These are phyloP conservation scores for Thamnaconus septentrionalis DNA, from an alignment of 2,113 vertebrate genomes.

Conservation along the genomic window DNA sequence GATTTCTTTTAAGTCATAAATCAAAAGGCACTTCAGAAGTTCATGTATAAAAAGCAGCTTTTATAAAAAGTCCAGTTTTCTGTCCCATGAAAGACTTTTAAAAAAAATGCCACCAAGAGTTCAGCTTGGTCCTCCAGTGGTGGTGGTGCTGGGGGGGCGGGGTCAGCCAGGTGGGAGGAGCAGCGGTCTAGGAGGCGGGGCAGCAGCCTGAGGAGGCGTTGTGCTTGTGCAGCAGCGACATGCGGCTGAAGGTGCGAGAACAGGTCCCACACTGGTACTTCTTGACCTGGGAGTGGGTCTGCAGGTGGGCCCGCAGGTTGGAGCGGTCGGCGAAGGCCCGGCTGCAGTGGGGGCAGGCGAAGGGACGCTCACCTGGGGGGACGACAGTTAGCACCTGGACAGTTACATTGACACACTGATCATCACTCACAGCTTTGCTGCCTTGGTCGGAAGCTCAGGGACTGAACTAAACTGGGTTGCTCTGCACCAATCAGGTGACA, in stretches of 20 bases:
- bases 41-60: conserved; percentile 8
- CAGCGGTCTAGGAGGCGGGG: conserved; percentile 73
- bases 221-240: conserved; percentile 97
- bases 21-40: conserved; percentile 49
- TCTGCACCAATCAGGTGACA: background rate
- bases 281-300: conserved; percentile 98
- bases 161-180: conserved; percentile 3
- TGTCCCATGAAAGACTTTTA: background rate
- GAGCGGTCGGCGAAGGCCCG: conserved; percentile 96
- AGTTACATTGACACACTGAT: background rate
- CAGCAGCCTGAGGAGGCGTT: conserved; percentile 83
- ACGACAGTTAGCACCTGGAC: background rate
- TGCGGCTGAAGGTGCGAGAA: conserved; percentile 95
- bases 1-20: background rate
- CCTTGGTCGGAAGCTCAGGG: conserved; percentile 43
- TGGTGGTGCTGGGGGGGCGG: conserved; percentile 11
- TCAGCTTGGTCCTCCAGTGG: conserved; percentile 4
- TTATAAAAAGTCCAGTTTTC: conserved; percentile 10
- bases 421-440: background rate
- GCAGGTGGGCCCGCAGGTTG: conserved; percentile 95
- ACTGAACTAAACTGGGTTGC: background rate
- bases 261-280: conserved; percentile 94
- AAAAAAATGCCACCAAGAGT: conserved; percentile 3
- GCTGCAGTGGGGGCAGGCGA: conserved; percentile 94
- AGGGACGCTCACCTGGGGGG: conserved; percentile 89